Evolutionary conservation across 1,140 invertebrate genomes (phyloP).

Genomic region (Dendrolimus kikuchii): DNA sequence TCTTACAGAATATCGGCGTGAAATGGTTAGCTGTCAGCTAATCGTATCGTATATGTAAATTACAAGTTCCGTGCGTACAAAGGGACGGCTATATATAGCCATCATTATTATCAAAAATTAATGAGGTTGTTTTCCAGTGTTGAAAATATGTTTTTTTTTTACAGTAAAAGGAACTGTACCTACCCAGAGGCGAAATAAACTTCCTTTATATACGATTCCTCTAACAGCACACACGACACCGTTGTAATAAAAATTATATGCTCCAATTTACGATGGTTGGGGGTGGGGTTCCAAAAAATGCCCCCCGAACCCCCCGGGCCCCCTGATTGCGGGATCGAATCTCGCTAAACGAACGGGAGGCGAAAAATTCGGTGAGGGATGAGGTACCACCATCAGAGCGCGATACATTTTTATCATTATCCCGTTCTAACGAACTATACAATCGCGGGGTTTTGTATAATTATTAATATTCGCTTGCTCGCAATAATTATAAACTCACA

Average conservation of each 20-base stretch:
- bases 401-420: slow-evolving; percentile 68
- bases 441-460: slow-evolving; percentile 42
- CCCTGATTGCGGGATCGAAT: slow-evolving; percentile 70
- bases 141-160: too few species aligned
- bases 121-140: too few species aligned
- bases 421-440: slow-evolving; percentile 61
- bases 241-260: slow-evolving; percentile 72
- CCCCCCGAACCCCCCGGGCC: slow-evolving; percentile 38
- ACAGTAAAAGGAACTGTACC: too few species aligned
- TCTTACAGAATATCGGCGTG: too few species aligned
- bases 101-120: too few species aligned
- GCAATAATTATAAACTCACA: slow-evolving; percentile 10
- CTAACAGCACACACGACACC: slow-evolving; percentile 55
- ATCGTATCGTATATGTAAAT: too few species aligned
- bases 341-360: slow-evolving; percentile 58
- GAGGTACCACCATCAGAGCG: slow-evolving; percentile 23
- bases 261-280: slow-evolving; percentile 64
- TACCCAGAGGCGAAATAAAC: too few species aligned
- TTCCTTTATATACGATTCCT: slow-evolving; percentile 35
- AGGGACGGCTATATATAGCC: too few species aligned
- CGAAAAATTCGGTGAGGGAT: slow-evolving; percentile 53
- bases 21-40: too few species aligned
- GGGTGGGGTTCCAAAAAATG: slow-evolving; percentile 43
- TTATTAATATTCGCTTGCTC: slow-evolving; percentile 51
- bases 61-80: too few species aligned